Evolutionary conservation across 2,797 vertebrate genomes (phyloP).

Genomic region (Sebastes goodei): DNA sequence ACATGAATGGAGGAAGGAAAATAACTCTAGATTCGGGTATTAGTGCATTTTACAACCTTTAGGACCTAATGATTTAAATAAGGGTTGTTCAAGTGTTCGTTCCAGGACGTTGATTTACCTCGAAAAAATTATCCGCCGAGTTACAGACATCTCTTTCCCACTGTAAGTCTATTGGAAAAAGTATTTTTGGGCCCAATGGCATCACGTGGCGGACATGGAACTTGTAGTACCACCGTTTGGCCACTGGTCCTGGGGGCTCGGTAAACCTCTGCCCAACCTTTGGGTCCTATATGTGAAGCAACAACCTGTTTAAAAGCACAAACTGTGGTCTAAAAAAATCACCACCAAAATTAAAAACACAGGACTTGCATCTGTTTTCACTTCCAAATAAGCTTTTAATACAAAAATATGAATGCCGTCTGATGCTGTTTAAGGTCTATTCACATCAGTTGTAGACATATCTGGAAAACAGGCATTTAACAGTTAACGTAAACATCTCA

Average conservation of each 20-base stretch:
- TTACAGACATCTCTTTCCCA: no score
- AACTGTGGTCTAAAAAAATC: background rate
- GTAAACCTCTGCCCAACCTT: background rate
- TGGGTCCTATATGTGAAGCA: background rate
- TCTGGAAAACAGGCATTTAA: background rate
- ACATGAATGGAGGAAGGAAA: no score
- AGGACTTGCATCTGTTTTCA: background rate
- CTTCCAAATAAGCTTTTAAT: background rate
- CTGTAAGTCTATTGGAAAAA: background rate
- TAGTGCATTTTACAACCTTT: background rate
- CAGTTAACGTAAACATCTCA: background rate
- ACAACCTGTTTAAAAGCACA: constrained; percentile 10
- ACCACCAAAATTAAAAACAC: background rate
- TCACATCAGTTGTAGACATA: background rate
- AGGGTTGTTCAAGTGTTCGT: background rate
- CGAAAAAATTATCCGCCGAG: no score
- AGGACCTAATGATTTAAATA: background rate
- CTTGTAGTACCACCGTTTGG: background rate
- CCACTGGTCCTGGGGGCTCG: background rate
- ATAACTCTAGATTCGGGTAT: background rate
- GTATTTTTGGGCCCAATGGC: background rate
- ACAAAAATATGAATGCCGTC: background rate
- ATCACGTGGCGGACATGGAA: background rate
- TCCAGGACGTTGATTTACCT: background rate
- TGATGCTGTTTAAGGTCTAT: background rate